Base-by-base conservation (phyloP, 2,113 vertebrate genomes). In the Tauraco erythrolophus region DNA sequence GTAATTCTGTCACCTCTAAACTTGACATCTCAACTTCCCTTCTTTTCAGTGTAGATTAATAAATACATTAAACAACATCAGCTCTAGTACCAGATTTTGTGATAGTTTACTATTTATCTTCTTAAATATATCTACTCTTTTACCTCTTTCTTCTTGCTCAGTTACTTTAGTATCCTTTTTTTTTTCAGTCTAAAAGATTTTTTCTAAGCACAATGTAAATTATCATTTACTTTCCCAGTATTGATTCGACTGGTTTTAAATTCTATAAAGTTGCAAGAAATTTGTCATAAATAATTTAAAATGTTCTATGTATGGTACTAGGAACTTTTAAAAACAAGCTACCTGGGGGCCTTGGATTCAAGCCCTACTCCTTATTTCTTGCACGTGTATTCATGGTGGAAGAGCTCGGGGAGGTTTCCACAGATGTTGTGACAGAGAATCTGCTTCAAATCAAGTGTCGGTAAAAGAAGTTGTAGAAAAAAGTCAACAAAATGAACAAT, bases 381-480 rank as follows among this genome's bases (percentile, higher is more conserved):
- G 17, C 27, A 39, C 0, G 0, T 39, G 17, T 68, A 10, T 71
- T 76, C 2, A 0, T n/a, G 46, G 21, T 69, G 24, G 37, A 88
- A 62, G 19, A 50, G 10, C 19, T 10, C 14, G 31, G 7, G 33
- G 43, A 71, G 23, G 3, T 81, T 94, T 89, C 45, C 30, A 5
- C 37, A 12, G 14, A 6, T 10, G 11, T 77, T 74, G 23, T 64
- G 43, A 25, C 50, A 58, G 37, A 81, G 37, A 14, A 48, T 58
- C 70, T 85, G 37, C 70, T 92, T 85, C 37, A 82, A 46, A 82
- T 79, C 28, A 78, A 53, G 5, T 6, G 18, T 51, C 69, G 35
- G 14, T 51, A 51, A 57, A 84, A 77, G 23, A 76, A 54, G 18
- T 22, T 64, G 16, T 22, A n/a, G 48, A 31, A 57, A 43, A 43